phyloP scores from a whole-genome alignment of 2,888 invertebrate genomes.

The Dryobotodes eremita region DNA sequence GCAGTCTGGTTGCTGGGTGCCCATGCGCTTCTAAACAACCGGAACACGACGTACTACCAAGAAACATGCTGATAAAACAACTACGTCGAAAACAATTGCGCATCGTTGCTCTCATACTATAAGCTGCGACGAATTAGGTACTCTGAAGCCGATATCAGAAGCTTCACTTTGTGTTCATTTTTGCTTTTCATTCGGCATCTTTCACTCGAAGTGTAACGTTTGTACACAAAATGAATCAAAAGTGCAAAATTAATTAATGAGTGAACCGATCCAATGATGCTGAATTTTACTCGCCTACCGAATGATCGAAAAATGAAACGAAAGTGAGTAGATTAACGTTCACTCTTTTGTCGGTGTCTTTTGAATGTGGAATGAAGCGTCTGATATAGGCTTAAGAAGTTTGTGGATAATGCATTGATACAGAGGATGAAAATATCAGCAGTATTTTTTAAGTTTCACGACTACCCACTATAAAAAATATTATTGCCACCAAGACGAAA shows the following conservation, averaged over 20 bases:
- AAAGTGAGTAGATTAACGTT: neutral
- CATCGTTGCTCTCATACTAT: constrained; percentile 4
- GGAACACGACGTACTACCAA: neutral
- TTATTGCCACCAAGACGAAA: neutral
- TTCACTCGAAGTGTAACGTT: neutral
- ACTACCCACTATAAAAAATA: neutral
- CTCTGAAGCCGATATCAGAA: neutral
- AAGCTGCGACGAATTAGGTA: constrained; percentile 10
- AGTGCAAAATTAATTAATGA: neutral
- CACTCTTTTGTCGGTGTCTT: neutral
- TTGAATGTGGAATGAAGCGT: neutral
- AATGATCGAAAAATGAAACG: neutral
- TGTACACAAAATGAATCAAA: neutral
- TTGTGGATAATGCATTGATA: neutral
- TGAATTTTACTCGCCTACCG: too few species aligned
- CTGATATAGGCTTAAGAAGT: neutral
- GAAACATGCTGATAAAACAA: constrained; percentile 5
- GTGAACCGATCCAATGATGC: neutral
- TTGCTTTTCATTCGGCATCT: neutral
- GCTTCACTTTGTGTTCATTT: neutral
- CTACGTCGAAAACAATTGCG: neutral
- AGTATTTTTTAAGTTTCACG: neutral
- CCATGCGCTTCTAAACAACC: constrained; percentile 92
- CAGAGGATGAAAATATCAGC: neutral
- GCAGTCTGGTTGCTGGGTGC: constrained; percentile 95